Conservation (phyloP, 2,797 vertebrate genomes). For the Dendrocincla fuliginosa region DNA sequence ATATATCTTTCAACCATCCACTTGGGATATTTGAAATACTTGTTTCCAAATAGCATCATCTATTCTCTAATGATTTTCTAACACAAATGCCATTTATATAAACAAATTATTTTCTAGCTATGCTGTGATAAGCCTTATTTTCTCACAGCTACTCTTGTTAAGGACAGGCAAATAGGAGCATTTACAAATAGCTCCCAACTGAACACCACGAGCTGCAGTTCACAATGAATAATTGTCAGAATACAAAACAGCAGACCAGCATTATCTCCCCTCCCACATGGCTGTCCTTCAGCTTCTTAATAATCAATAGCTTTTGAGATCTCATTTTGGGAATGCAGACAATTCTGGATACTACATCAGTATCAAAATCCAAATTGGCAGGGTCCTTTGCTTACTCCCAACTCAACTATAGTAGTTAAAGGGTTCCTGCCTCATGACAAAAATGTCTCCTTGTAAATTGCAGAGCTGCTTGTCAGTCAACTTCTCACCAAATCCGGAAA, state of each 20-base stretch:
- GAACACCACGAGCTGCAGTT: not conserved
- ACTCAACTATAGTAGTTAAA: not conserved
- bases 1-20: not conserved
- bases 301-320: not conserved
- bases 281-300: slow-evolving; percentile 3
- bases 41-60: not conserved
- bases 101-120: not conserved
- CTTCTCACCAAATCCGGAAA: not conserved
- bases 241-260: not conserved
- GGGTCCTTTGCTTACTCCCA: not conserved
- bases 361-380: slow-evolving; percentile 21
- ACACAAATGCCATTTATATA: not conserved
- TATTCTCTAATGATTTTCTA: slow-evolving; percentile 6
- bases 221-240: not conserved
- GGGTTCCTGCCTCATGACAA: slow-evolving; percentile 9
- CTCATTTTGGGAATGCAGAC: slow-evolving; percentile 16
- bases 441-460: not conserved
- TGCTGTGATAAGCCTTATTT: slow-evolving; percentile 4
- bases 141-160: not conserved
- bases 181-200: not conserved
- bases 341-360: not conserved
- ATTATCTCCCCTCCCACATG: not conserved
- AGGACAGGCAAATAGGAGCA: not conserved
- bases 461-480: not conserved
- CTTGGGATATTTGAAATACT: not conserved